Evolutionary conservation across 2,797 vertebrate species (phyloP).

Genomic region (Dryobates pubescens): DNA sequence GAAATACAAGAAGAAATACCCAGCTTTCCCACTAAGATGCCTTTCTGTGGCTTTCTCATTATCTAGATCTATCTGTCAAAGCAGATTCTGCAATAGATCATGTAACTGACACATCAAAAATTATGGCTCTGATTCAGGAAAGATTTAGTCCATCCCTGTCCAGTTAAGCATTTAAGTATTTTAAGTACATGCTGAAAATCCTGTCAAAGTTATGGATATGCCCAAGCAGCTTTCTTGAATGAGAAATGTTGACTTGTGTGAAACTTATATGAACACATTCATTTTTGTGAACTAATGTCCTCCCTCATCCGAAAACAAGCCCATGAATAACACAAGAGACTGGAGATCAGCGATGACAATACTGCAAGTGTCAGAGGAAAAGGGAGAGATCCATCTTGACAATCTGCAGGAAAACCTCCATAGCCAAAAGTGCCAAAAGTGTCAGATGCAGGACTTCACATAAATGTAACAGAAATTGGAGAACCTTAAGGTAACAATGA

Average conservation of each 20-base stretch:
- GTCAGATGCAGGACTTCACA: not conserved
- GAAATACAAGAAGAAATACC: not conserved
- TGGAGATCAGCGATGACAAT: not conserved
- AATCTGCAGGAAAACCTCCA: slow-evolving; percentile 10
- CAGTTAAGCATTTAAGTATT: slow-evolving; percentile 19
- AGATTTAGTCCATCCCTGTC: not conserved
- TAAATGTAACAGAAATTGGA: not conserved
- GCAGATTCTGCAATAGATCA: not conserved
- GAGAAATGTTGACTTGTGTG: not conserved
- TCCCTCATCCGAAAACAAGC: not conserved
- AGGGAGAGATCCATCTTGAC: not conserved
- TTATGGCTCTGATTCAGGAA: slow-evolving; percentile 18
- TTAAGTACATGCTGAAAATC: slow-evolving; percentile 27
- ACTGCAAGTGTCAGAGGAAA: not conserved
- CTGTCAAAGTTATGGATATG: not conserved
- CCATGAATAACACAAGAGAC: not conserved
- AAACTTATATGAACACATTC: not conserved
- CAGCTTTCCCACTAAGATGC: not conserved
- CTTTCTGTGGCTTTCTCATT: slow-evolving; percentile 12
- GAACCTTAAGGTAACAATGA: not conserved
- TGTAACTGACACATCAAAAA: slow-evolving; percentile 4
- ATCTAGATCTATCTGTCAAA: slow-evolving; percentile 24
- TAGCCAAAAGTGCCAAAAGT: not conserved
- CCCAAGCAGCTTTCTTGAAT: not conserved
- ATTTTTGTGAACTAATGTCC: not conserved